Conservation (phyloP, 2,113 vertebrate genomes). For the Tragelaphus strepsiceros region DNA sequence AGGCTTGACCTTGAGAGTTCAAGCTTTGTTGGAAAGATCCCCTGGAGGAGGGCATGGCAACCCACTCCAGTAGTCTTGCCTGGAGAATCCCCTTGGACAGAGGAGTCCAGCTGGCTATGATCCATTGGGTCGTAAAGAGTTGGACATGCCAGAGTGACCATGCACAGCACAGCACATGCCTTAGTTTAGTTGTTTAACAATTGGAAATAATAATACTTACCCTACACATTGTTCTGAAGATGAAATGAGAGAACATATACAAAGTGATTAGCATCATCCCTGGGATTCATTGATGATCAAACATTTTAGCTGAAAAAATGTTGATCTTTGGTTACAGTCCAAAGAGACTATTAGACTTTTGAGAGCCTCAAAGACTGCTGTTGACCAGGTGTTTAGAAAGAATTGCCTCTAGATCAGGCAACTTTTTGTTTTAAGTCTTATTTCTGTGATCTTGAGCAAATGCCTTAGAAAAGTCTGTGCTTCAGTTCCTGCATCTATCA, state of each 20-base stretch:
- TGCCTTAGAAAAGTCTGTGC: neutral
- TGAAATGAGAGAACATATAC: neutral
- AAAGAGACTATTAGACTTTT: neutral
- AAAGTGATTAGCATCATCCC: neutral
- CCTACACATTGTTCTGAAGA: neutral
- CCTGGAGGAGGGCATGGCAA: neutral
- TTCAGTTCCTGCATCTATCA: neutral
- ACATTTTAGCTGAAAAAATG: neutral
- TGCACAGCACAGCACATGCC: neutral
- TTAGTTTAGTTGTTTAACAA: neutral
- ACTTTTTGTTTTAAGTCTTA: neutral
- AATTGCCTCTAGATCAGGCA: neutral
- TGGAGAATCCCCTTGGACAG: neutral
- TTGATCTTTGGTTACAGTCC: neutral
- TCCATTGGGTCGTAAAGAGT: accelerated
- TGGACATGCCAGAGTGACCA: neutral
- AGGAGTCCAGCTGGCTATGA: neutral
- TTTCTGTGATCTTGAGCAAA: neutral
- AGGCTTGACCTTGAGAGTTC: neutral
- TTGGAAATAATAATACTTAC: neutral
- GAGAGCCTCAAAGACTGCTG: neutral
- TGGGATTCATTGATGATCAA: neutral
- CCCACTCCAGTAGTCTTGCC: neutral
- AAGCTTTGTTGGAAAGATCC: neutral
- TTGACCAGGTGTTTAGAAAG: neutral